Percentiles rank a stretch among this genome's conserved stretches.
Evolutionary conservation across 2,888 invertebrate species (phyloP).

Genomic region (Parnassius glacialis): DNA sequence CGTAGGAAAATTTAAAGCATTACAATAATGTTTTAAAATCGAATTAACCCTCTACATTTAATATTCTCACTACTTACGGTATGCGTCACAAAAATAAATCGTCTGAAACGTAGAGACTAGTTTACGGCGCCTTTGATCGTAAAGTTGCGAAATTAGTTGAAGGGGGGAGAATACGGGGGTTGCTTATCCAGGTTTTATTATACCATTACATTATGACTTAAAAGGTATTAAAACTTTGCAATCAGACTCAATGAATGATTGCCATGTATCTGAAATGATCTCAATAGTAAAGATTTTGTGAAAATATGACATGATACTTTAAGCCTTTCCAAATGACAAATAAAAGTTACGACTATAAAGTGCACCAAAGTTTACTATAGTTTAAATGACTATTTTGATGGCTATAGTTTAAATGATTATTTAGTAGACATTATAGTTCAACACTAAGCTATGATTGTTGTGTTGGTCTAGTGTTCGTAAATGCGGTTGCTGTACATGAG

Average conservation of each 20-base stretch:
- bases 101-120: slow-evolving; percentile 15
- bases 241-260: slow-evolving; percentile 5
- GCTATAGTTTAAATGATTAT: too few species aligned
- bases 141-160: slow-evolving; percentile 22
- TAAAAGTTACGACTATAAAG: too few species aligned
- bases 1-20: not conserved
- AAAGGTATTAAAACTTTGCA: slow-evolving; percentile 9
- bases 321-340: too few species aligned
- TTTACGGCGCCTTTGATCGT: slow-evolving; percentile 25
- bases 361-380: too few species aligned
- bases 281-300: not conserved
- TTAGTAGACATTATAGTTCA: too few species aligned
- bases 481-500: too few species aligned
- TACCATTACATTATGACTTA: slow-evolving; percentile 13
- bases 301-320: too few species aligned
- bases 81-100: slow-evolving; percentile 11
- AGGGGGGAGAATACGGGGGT: not conserved
- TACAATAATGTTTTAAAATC: slow-evolving; percentile 2
- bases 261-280: not conserved
- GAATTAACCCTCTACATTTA: slow-evolving; percentile 10
- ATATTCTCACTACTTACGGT: slow-evolving; percentile 6
- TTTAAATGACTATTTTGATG: too few species aligned
- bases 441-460: too few species aligned
- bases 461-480: too few species aligned
- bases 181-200: slow-evolving; percentile 13